Percentiles rank a stretch among this genome's conserved stretches.
phyloP scores from a whole-genome alignment of 2,113 vertebrate genomes.

The Aphyosemion australe region DNA sequence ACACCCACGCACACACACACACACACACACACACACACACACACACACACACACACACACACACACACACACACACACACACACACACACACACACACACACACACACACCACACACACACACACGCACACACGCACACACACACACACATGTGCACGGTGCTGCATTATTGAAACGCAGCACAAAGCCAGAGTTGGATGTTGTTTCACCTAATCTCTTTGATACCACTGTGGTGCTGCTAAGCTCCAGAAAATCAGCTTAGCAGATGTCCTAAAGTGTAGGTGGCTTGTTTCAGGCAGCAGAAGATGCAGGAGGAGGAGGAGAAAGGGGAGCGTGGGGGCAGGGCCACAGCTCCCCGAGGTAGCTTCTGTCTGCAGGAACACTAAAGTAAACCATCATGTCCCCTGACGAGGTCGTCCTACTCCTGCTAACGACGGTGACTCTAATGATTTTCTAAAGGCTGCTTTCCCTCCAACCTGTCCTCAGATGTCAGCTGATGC shows the following conservation, averaged over 20 bases:
- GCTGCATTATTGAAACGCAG: conserved; percentile 65
- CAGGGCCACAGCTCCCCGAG: conserved; percentile 47
- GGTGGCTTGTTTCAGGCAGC: conserved; percentile 78
- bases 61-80: conserved; percentile 44
- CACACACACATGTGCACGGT: conserved; percentile 38
- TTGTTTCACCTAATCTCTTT: conserved; percentile 80
- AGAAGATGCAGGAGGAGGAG: conserved; percentile 49
- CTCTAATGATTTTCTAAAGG: conserved; percentile 38
- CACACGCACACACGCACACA: conserved; percentile 41
- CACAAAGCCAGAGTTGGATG: conserved; percentile 77
- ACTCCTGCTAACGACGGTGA: conserved; percentile 32
- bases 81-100: conserved; percentile 42
- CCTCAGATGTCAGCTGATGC: conserved; percentile 50
- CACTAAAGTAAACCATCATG: no score
- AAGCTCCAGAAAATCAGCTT: conserved; percentile 82
- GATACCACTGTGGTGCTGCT: conserved; percentile 77
- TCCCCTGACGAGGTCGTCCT: conserved; percentile 5
- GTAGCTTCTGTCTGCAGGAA: conserved; percentile 6
- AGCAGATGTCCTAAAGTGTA: conserved; percentile 81
- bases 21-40: conserved; percentile 2
- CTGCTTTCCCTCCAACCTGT: conserved; percentile 35
- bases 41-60: conserved; percentile 35
- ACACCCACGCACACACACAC: conserved; percentile 49
- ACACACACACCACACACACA: conserved; percentile 1
- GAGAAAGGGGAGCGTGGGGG: conserved; percentile 45